Percentiles rank a stretch among this genome's conserved stretches.
phyloP scores from a whole-genome alignment of 1,140 invertebrate genomes.

The Brachionus paranguensis region DNA sequence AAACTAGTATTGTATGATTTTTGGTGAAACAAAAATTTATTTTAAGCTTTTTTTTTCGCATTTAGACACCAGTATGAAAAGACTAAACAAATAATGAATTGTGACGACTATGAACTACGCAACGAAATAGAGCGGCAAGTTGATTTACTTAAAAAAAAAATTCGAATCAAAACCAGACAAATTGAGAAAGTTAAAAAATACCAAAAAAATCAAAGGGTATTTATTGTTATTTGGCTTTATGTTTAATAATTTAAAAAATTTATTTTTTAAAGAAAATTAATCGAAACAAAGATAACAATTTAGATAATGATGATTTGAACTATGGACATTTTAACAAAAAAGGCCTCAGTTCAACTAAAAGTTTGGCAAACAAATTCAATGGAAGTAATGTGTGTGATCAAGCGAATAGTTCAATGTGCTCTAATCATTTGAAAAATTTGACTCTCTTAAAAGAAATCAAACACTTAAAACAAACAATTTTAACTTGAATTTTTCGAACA shows the following conservation, averaged over 20 bases:
- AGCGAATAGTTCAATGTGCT: background rate
- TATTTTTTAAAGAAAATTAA: background rate
- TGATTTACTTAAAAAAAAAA: background rate
- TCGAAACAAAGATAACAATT: background rate
- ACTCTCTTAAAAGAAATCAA: slow-evolving; percentile 2
- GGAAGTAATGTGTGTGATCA: background rate
- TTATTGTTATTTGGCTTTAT: background rate
- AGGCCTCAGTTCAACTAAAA: background rate
- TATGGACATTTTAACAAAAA: background rate
- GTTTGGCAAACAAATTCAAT: background rate
- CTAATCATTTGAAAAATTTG: background rate
- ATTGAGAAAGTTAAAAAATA: slow-evolving; percentile 1
- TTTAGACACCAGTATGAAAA: background rate
- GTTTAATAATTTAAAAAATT: background rate
- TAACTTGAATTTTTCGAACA: background rate
- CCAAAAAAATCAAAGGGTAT: slow-evolving; percentile 5
- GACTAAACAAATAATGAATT: slow-evolving; percentile 3
- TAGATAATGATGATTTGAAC: background rate
- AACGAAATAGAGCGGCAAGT: background rate
- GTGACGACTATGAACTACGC: background rate
- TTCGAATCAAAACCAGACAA: background rate
- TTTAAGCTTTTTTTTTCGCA: background rate
- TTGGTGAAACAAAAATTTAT: background rate
- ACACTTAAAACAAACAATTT: background rate
- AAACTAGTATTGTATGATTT: slow-evolving; percentile 4